A percentile compares a stretch with the other conserved stretches of the same genome.
Conservation (phyloP, 1,140 invertebrate genomes). For the Trichogramma pretiosum region DNA sequence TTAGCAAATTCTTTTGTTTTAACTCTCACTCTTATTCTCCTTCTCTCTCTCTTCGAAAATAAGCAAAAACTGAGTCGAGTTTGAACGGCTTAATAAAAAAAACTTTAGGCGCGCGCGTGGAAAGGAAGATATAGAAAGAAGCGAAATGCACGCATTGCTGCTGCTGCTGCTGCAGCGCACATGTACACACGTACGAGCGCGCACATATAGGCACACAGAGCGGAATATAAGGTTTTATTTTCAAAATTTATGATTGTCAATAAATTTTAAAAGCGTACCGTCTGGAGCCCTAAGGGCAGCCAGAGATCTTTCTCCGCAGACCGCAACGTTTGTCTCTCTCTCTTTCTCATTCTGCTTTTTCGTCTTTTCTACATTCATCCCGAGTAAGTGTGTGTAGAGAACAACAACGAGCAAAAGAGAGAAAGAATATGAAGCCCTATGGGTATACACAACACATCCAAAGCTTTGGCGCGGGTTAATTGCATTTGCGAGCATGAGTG, state of each 20-base stretch:
- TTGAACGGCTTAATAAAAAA: constrained; percentile 3
- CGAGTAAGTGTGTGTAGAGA: no score
- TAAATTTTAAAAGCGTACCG: constrained; percentile 50
- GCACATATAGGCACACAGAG: constrained; percentile 23
- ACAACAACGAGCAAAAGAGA: background rate
- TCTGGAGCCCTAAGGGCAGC: constrained; percentile 46
- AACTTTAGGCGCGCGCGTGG: constrained; percentile 22
- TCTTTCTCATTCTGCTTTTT: constrained; percentile 9
- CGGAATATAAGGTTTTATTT: constrained; percentile 49
- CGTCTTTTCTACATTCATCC: no score
- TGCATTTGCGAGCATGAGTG: constrained; percentile 40
- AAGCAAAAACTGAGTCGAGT: background rate
- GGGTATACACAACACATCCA: constrained; percentile 38
- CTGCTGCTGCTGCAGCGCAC: constrained; percentile 11
- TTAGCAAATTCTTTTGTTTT: no score
- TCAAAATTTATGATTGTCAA: constrained; percentile 51
- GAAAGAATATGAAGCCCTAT: constrained; percentile 23
- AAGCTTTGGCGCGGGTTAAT: constrained; percentile 40
- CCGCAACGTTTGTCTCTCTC: constrained; percentile 21
- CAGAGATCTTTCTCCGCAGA: constrained; percentile 15
- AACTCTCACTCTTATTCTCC: constrained; percentile 10
- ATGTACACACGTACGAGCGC: background rate
- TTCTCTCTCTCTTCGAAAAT: background rate
- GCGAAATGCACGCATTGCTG: constrained; percentile 28
- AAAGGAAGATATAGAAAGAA: constrained; percentile 15